phyloP scores from a whole-genome alignment of 2,797 vertebrate species.

The Oceanodroma leucorhoa region DNA sequence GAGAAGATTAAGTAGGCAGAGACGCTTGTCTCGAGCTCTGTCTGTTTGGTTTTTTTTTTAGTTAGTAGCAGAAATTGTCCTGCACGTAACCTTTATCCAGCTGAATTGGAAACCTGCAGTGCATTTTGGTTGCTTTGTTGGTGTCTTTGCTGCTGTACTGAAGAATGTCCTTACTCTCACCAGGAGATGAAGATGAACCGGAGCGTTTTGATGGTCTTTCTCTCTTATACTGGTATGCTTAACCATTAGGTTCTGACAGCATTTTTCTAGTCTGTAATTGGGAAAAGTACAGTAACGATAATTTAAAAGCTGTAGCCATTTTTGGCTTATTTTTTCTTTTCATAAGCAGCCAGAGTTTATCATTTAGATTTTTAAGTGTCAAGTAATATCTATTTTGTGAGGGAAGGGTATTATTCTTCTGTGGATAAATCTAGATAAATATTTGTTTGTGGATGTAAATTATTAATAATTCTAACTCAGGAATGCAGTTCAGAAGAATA shows the following conservation, averaged over 20 bases:
- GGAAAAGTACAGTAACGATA: not conserved
- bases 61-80: conserved; percentile 68
- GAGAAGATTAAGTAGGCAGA: conserved; percentile 83
- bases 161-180: conserved; percentile 82
- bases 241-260: not conserved
- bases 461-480: not conserved
- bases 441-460: not conserved
- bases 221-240: conserved; percentile 84
- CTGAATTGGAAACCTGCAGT: conserved; percentile 5
- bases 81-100: conserved; percentile 33
- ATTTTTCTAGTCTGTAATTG: not conserved
- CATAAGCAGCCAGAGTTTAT: not conserved
- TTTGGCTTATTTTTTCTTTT: not conserved
- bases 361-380: not conserved
- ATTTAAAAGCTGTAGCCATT: not conserved
- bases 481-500: not conserved
- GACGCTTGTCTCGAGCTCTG: conserved; percentile 72
- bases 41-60: conserved; percentile 63
- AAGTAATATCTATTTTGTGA: not conserved
- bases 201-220: conserved; percentile 82
- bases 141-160: conserved; percentile 2
- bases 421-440: not conserved
- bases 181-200: conserved; percentile 74
- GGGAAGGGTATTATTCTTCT: not conserved
- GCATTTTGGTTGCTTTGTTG: conserved; percentile 30